Base-by-base conservation (phyloP, 2,888 invertebrate genomes). In the Drosophila mimetica region DNA sequence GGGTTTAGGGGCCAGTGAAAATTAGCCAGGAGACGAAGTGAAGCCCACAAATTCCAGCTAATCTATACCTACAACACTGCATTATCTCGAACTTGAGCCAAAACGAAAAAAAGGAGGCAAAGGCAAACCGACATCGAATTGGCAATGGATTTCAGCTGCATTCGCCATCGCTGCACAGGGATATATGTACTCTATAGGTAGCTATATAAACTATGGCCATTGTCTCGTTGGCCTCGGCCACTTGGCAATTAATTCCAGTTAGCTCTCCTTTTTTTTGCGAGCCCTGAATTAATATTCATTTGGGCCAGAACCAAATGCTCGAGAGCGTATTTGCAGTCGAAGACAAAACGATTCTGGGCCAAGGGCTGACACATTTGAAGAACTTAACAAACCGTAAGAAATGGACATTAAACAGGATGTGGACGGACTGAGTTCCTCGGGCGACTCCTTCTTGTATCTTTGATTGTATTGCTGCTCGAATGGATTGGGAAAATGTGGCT, bases 371-470 rank as follows among this genome's bases (percentile, higher is more conserved):
- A 75, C 75, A 81, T 81, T 64, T 77, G 77, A 79, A 77, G 79
- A 72, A 79, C 64, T 82, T 77, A 82, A 85, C 82, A 82, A 85
- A 82, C 85, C 85, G 81, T 85, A 77, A 81, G 79, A 76, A 79
- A 77, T 77, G 74, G 74, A 79, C 82, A 82, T 76, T 79, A 77
- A 85, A 77, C 82, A 73, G 79, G 71, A 77, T 79, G 77, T 67
- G 67, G 69, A 65, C 22, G 66, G 34, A 32, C 22, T 11, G 25
- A 16, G 41, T 22, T 34, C 28, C 37, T 71, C 50, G 51, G 46
- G 53, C 53, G 47, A n/a, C 65, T 66, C 37, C 58, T 50, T 42
- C 60, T 54, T 61, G 65, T 52, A 50, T 60, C 50, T 73, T 55
- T 76, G 77, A 79, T 78, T 81, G 77, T 79, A 64, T 66, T 77